phyloP scores from a whole-genome alignment of 2,797 vertebrate species.

The Podarcis siculus region DNA sequence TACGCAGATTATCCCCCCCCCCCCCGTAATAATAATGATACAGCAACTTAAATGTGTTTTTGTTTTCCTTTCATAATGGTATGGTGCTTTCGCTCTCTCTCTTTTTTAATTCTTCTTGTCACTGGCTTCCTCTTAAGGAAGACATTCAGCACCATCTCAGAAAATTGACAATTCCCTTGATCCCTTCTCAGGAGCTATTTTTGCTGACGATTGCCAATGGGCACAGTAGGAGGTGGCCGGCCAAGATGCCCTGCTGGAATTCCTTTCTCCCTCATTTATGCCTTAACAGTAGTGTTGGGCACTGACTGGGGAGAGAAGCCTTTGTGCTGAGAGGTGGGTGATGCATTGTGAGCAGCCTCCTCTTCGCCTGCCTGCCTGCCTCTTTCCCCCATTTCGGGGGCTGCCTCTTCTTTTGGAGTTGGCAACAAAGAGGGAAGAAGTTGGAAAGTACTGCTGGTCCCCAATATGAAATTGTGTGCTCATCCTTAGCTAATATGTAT shows the following conservation, averaged over 20 bases:
- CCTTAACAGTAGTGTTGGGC: background rate
- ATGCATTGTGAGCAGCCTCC: background rate
- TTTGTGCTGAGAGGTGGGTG: background rate
- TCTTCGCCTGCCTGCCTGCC: background rate
- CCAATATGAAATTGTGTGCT: background rate
- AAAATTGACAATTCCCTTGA: background rate
- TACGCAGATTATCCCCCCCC: background rate
- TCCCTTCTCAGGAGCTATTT: background rate
- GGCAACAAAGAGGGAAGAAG: background rate
- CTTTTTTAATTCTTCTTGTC: background rate
- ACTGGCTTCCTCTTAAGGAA: background rate
- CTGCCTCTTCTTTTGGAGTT: background rate
- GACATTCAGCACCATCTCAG: background rate
- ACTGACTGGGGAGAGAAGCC: background rate
- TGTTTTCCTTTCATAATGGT: background rate
- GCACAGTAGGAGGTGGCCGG: too few species aligned
- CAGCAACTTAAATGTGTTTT: background rate
- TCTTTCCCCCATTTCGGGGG: background rate
- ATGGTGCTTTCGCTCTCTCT: background rate
- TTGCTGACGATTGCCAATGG: background rate
- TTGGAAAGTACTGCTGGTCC: background rate
- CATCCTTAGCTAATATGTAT: background rate
- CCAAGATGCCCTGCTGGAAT: background rate
- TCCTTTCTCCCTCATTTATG: background rate
- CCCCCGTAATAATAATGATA: too few species aligned